phyloP scores from a whole-genome alignment of 2,888 invertebrate species.

The Anorthoa munda region DNA sequence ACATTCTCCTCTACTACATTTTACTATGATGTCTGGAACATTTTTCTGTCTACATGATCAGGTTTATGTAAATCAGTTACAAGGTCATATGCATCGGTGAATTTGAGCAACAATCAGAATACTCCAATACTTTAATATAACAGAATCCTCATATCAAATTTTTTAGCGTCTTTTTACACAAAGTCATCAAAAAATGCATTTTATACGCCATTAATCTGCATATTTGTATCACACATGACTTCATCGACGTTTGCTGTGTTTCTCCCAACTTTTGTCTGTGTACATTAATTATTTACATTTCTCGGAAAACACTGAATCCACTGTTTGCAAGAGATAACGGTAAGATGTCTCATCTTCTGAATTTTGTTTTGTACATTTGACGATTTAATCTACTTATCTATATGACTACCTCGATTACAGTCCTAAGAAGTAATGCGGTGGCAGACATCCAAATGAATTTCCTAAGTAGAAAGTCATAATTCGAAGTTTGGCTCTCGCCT shows the following conservation, averaged over 20 bases:
- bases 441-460: too few relatives aligned
- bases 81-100: conserved; percentile 20
- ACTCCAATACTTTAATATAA: not conserved
- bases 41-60: conserved; percentile 44
- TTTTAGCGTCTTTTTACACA: conserved; percentile 5
- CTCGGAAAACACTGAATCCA: conserved; percentile 36
- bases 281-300: conserved; percentile 41
- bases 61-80: conserved; percentile 25
- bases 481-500: too few relatives aligned
- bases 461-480: too few relatives aligned
- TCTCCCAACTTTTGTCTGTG: conserved; percentile 36
- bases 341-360: conserved; percentile 17
- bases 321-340: conserved; percentile 44
- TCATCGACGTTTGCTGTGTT: conserved; percentile 41
- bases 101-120: not conserved
- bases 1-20: conserved; percentile 42
- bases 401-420: conserved; percentile 20
- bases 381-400: conserved; percentile 32
- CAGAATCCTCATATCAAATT: not conserved
- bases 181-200: conserved; percentile 36
- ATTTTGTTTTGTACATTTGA: conserved; percentile 32
- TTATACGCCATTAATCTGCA: conserved; percentile 36
- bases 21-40: conserved; percentile 32
- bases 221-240: conserved; percentile 48
- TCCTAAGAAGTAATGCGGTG: too few relatives aligned